Evolutionary conservation across 2,113 vertebrate genomes (phyloP).

Genomic region (Calidris pugnax): DNA sequence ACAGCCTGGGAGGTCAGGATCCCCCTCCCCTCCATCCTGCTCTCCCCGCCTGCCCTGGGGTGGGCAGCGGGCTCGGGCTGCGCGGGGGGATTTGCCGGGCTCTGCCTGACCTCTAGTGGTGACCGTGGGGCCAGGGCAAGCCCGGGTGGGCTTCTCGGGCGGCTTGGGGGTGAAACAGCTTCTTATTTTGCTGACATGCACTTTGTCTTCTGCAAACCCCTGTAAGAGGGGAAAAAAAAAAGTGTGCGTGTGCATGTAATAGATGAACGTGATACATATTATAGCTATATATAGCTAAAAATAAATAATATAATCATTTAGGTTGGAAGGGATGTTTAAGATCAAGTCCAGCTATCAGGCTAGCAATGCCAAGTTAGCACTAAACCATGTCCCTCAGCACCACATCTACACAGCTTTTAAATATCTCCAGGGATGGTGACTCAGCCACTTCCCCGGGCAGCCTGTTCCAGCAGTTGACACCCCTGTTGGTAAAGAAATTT

Average conservation of each 20-base stretch:
- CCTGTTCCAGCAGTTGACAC: not conserved
- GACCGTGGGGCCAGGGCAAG: not conserved
- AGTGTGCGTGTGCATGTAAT: accelerated
- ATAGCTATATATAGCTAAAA: too few relatives aligned
- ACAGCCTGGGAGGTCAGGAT: not conserved
- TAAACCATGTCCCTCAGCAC: not conserved
- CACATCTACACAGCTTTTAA: not conserved
- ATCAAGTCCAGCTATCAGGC: not conserved
- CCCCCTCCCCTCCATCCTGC: not conserved
- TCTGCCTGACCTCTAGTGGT: constrained; percentile 33
- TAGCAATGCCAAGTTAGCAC: not conserved
- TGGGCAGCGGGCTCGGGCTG: not conserved
- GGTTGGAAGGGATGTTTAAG: not conserved
- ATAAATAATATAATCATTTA: not conserved
- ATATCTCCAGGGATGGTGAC: not conserved
- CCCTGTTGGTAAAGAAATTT: not conserved
- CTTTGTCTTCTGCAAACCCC: not conserved
- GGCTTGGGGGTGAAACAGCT: too few relatives aligned
- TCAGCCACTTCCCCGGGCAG: not conserved
- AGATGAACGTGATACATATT: accelerated
- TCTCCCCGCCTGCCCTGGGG: not conserved
- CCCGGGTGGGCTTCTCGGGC: not conserved
- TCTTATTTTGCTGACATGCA: accelerated
- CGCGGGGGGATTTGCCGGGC: not conserved
- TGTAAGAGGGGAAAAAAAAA: not conserved